phyloP scores from a whole-genome alignment of 2,113 vertebrate genomes.

The Eidolon helvum region DNA sequence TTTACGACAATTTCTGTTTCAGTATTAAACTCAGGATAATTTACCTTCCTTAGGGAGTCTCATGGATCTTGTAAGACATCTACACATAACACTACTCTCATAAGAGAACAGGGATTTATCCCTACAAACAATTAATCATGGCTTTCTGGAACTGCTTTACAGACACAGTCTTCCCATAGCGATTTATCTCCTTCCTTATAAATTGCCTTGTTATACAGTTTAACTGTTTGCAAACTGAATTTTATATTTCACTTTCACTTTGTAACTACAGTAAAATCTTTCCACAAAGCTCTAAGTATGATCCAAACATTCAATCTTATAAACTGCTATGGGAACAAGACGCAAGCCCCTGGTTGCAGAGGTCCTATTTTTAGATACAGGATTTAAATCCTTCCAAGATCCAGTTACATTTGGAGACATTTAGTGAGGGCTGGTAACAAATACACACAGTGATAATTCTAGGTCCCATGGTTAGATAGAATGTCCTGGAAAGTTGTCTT shows the following conservation, averaged over 20 bases:
- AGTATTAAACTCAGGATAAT: background rate
- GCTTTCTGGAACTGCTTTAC: constrained; percentile 14
- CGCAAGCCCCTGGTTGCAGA: background rate
- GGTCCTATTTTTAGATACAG: background rate
- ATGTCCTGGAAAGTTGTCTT: background rate
- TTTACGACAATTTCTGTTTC: constrained; percentile 32
- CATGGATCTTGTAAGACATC: constrained; percentile 10
- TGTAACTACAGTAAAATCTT: background rate
- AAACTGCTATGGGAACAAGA: background rate
- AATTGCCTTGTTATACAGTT: background rate
- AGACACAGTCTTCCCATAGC: background rate
- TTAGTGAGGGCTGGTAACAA: background rate
- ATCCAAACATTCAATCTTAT: background rate
- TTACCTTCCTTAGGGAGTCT: background rate
- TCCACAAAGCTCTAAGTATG: background rate
- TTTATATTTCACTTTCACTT: background rate
- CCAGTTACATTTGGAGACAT: background rate
- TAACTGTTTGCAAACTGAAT: background rate
- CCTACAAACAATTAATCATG: constrained; percentile 32
- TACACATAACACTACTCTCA: background rate
- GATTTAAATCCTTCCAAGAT: background rate
- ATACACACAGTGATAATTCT: background rate
- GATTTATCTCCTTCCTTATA: constrained; percentile 36
- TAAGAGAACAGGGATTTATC: background rate
- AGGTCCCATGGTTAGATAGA: background rate